Percentiles rank a stretch among this genome's conserved stretches.
Evolutionary conservation across 2,797 vertebrate genomes (phyloP).

Genomic region (Petrocephalus sullivani): DNA sequence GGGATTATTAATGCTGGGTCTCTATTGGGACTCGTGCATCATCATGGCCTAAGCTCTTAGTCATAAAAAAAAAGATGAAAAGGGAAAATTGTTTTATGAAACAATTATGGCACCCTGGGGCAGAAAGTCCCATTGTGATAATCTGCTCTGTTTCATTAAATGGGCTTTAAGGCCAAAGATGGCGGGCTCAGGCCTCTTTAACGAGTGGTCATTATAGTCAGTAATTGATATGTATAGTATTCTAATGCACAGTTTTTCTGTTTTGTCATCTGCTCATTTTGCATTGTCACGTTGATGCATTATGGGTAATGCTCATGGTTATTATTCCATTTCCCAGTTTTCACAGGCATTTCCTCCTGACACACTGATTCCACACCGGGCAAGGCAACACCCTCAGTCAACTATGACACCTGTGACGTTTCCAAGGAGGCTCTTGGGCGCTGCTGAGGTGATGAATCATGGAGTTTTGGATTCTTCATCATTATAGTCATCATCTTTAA

Average conservation of each 20-base stretch:
- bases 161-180: background rate
- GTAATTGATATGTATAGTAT: background rate
- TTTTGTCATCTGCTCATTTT: background rate
- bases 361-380: background rate
- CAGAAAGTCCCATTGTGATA: background rate
- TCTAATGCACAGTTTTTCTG: background rate
- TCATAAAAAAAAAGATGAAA: background rate
- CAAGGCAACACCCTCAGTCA: background rate
- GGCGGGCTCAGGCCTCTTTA: background rate
- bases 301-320: background rate
- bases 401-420: background rate
- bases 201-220: background rate
- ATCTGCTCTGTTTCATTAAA: background rate
- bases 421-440: background rate
- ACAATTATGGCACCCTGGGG: background rate
- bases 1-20: background rate
- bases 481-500: background rate
- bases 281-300: background rate
- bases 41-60: background rate
- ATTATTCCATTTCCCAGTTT: background rate
- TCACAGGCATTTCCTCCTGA: background rate
- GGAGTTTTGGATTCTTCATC: background rate
- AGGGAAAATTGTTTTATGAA: conserved; percentile 7
- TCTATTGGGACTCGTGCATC: background rate
- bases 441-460: background rate